Conservation (phyloP, 2,888 invertebrate genomes). For the Drosophila gaucha region DNA sequence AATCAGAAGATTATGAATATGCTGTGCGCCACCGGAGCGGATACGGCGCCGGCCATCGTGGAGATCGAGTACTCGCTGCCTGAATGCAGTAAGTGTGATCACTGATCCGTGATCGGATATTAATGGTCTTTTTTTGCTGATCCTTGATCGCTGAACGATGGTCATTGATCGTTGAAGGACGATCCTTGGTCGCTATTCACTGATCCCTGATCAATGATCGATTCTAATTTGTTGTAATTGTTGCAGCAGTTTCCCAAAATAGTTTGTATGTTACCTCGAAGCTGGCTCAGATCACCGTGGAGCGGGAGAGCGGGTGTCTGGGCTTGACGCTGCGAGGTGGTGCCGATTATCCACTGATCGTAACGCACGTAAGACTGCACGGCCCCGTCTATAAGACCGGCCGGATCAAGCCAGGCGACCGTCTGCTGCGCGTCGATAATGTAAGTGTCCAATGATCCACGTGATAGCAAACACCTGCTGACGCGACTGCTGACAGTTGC, state of each 20-base stretch:
- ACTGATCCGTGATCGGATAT: too few relatives aligned
- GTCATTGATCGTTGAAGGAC: background rate
- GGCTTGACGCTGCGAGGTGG: conserved; percentile 95
- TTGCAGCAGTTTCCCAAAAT: conserved; percentile 87
- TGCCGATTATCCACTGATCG: conserved; percentile 91
- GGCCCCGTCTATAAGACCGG: conserved; percentile 96
- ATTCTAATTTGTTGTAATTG: conserved; percentile 3
- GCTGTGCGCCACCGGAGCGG: conserved; percentile 86
- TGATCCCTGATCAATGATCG: background rate
- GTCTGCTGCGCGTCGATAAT: conserved; percentile 94
- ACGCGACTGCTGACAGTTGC: conserved; percentile 29
- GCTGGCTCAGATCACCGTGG: conserved; percentile 91
- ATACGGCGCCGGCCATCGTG: conserved; percentile 89
- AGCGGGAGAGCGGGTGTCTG: conserved; percentile 92
- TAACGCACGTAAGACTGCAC: conserved; percentile 94
- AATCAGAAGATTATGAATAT: conserved; percentile 91
- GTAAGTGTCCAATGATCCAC: conserved; percentile 84
- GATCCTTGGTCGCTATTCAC: background rate
- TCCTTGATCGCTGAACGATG: background rate
- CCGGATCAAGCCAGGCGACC: conserved; percentile 95
- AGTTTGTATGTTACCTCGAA: conserved; percentile 91
- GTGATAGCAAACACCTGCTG: conserved; percentile 56
- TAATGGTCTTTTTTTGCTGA: too few relatives aligned
- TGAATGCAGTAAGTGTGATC: conserved; percentile 88
- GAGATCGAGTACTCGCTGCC: conserved; percentile 94